Evolutionary conservation across 2,113 vertebrate species (phyloP).

Genomic region (Fregata magnificens): DNA sequence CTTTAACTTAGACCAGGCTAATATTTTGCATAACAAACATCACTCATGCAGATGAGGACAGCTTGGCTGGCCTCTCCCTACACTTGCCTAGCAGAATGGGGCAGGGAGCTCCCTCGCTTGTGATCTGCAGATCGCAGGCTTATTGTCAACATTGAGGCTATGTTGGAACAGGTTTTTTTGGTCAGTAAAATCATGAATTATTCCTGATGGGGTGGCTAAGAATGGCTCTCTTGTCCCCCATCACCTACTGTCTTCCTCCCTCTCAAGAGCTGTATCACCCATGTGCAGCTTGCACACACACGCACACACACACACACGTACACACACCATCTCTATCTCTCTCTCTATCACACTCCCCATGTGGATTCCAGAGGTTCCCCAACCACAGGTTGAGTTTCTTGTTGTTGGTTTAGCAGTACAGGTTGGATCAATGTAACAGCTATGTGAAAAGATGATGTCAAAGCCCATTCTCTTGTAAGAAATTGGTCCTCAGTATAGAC

Average conservation of each 20-base stretch:
- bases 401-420: background rate
- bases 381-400: background rate
- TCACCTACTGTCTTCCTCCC: background rate
- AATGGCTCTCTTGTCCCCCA: background rate
- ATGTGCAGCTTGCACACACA: background rate
- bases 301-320: rapidly evolving
- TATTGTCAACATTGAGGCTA: background rate
- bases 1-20: background rate
- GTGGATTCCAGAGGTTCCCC: background rate
- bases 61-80: background rate
- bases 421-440: background rate
- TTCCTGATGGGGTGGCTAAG: background rate
- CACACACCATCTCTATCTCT: rapidly evolving
- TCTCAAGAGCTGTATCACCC: background rate
- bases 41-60: background rate
- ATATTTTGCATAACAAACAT: background rate
- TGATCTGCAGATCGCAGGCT: background rate
- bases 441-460: background rate
- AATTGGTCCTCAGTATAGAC: background rate
- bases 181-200: background rate
- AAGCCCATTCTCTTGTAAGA: background rate
- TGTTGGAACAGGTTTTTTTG: background rate
- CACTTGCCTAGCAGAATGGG: rapidly evolving
- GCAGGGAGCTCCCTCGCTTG: background rate
- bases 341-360: too few species aligned